Conservation (phyloP, 1,140 invertebrate genomes). For the Macrocentrus cingulum region DNA sequence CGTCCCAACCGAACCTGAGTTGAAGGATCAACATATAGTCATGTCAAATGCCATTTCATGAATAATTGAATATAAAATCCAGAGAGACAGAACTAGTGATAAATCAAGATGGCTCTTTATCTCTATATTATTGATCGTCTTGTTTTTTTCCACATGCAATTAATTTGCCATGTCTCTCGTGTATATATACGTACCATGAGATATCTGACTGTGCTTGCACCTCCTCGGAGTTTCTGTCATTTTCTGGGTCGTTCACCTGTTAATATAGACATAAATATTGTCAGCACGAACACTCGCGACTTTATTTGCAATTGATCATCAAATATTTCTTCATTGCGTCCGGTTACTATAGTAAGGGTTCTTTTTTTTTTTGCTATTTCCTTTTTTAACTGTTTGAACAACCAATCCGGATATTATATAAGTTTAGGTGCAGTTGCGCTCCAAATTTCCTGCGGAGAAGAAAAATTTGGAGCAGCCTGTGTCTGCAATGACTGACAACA, state of each 20-base stretch:
- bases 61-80: background rate
- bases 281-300: background rate
- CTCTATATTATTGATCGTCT: no score
- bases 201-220: slow-evolving; percentile 6
- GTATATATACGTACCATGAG: slow-evolving; percentile 37
- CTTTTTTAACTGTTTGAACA: no score
- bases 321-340: no score
- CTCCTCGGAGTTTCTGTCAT: slow-evolving; percentile 35
- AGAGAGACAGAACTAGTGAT: no score
- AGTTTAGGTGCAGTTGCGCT: slow-evolving; percentile 5
- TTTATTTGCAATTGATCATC: no score
- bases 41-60: background rate
- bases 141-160: no score
- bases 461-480: background rate
- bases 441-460: slow-evolving; percentile 4
- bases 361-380: no score
- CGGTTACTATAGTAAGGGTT: no score
- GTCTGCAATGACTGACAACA: slow-evolving; percentile 1
- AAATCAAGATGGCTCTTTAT: no score
- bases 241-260: slow-evolving; percentile 55
- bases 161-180: no score
- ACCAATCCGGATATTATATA: no score
- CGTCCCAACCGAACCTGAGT: slow-evolving; percentile 32
- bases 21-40: background rate
- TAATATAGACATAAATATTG: slow-evolving; percentile 25